Conservation (phyloP, 2,888 invertebrate species). For the Gnatocerus cornutus region DNA sequence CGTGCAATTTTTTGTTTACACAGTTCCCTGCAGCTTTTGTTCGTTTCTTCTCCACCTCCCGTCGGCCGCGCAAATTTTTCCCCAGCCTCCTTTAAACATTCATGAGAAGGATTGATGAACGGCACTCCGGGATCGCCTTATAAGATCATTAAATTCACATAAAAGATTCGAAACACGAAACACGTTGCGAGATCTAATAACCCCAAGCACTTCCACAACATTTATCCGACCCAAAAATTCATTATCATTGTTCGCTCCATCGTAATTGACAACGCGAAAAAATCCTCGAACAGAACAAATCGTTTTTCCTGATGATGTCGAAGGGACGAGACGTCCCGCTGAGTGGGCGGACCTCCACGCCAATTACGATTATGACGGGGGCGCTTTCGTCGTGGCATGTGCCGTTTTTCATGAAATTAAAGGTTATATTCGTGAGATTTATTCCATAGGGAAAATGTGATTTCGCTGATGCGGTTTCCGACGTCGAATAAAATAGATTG, state of each 20-base stretch:
- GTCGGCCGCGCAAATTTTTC: slow-evolving; percentile 20
- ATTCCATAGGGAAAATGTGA: background rate
- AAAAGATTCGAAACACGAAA: slow-evolving; percentile 43
- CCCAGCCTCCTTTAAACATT: slow-evolving; percentile 36
- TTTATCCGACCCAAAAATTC: slow-evolving; percentile 35
- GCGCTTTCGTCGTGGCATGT: too few species aligned
- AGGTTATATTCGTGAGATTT: too few species aligned
- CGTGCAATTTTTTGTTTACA: background rate
- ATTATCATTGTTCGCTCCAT: slow-evolving; percentile 26
- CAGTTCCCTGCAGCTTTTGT: background rate
- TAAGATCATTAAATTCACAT: slow-evolving; percentile 41
- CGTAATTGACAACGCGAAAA: slow-evolving; percentile 6
- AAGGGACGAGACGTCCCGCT: slow-evolving; percentile 9
- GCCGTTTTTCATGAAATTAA: too few species aligned
- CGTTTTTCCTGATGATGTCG: slow-evolving; percentile 5
- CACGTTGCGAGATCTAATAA: slow-evolving; percentile 40
- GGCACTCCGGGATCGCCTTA: slow-evolving; percentile 28
- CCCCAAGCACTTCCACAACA: slow-evolving; percentile 35
- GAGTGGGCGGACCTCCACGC: background rate
- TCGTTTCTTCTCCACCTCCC: background rate
- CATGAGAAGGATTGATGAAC: slow-evolving; percentile 35
- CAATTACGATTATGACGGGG: slow-evolving; percentile 16
- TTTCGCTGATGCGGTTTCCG: slow-evolving; percentile 1
- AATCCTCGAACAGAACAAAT: background rate
- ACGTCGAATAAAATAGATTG: slow-evolving; percentile 24